phyloP scores from a whole-genome alignment of 2,113 vertebrate species.

The Syrrhaptes paradoxus region DNA sequence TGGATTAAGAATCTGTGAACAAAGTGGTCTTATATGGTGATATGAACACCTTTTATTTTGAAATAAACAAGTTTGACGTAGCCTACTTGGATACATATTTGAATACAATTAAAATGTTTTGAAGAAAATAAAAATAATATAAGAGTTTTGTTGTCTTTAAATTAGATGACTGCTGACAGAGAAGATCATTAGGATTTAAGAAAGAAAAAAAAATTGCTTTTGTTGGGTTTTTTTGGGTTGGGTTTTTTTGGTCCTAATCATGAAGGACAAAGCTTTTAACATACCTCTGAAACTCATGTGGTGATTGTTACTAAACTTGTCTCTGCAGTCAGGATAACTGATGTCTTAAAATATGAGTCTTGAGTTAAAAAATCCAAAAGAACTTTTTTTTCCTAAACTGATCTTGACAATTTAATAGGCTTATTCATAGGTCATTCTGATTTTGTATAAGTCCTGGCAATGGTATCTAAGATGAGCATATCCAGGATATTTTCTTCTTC shows the following conservation, averaged over 20 bases:
- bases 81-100: neutral
- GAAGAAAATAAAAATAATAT: neutral
- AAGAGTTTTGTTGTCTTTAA: neutral
- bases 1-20: neutral
- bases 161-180: neutral
- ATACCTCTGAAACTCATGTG: neutral
- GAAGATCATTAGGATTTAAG: neutral
- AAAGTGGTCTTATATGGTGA: neutral
- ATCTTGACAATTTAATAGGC: neutral
- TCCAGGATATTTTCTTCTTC: neutral
- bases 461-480: neutral
- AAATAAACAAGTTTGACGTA: neutral
- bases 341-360: neutral
- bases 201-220: neutral
- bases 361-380: neutral
- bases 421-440: neutral
- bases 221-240: neutral
- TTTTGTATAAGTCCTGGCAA: neutral
- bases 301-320: neutral
- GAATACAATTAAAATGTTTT: neutral
- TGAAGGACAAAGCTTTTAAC: neutral
- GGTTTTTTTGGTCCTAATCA: neutral
- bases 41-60: neutral
- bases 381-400: neutral
- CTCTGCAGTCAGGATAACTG: neutral